Evolutionary conservation across 1,140 invertebrate genomes (phyloP).

Genomic region (Phenacoccus solenopsis): DNA sequence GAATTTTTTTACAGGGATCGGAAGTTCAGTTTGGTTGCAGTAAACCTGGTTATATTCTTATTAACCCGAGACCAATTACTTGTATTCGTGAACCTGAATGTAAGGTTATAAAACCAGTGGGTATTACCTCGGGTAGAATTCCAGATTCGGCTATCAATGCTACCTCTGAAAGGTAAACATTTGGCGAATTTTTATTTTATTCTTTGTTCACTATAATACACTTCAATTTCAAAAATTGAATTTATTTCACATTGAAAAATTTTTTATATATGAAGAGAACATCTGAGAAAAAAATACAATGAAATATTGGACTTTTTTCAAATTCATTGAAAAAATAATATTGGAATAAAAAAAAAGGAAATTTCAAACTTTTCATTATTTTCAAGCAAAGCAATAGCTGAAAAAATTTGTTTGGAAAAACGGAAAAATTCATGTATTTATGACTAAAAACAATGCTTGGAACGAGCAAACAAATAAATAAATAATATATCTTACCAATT

Average conservation of each 20-base stretch:
- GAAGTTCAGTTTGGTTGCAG: slow-evolving; percentile 83
- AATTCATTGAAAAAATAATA: no score
- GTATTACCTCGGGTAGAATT: slow-evolving; percentile 78
- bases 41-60: slow-evolving; percentile 82
- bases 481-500: no score
- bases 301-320: no score
- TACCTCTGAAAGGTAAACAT: slow-evolving; percentile 57
- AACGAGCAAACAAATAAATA: no score
- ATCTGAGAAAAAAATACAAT: no score
- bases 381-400: no score
- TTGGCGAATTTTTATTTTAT: not conserved
- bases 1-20: slow-evolving; percentile 44
- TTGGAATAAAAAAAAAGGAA: no score
- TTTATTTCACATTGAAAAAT: slow-evolving; percentile 25
- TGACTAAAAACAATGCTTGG: no score
- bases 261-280: not conserved
- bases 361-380: no score
- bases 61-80: slow-evolving; percentile 76
- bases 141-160: slow-evolving; percentile 94
- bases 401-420: no score
- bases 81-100: slow-evolving; percentile 88
- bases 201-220: not conserved
- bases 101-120: slow-evolving; percentile 80
- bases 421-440: no score
- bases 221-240: slow-evolving; percentile 5